phyloP scores from a whole-genome alignment of 2,113 vertebrate species.

The Colinus virginianus region DNA sequence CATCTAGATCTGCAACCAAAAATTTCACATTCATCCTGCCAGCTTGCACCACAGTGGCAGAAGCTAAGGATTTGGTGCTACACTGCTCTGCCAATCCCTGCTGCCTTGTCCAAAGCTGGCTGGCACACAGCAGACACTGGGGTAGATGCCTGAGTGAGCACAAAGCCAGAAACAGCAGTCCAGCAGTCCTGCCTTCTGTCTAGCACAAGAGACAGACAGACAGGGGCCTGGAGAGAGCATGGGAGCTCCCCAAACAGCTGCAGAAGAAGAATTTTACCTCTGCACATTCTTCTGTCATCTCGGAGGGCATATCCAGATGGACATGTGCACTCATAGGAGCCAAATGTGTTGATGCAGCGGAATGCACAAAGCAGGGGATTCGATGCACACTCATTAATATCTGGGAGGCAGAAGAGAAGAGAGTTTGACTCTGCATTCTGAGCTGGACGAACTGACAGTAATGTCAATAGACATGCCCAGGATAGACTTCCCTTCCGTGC shows the following conservation, averaged over 20 bases:
- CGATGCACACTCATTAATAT: slow-evolving; percentile 91
- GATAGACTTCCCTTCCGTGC: fast-evolving
- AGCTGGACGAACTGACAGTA: background rate
- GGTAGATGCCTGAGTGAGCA: background rate
- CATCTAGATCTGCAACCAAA: slow-evolving; percentile 86
- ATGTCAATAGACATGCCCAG: fast-evolving
- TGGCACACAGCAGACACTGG: background rate
- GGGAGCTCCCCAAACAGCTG: background rate
- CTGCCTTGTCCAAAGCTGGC: background rate
- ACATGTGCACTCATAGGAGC: slow-evolving; percentile 93
- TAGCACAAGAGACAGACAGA: background rate
- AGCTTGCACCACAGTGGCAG: background rate
- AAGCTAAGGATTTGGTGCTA: fast-evolving
- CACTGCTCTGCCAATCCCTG: fast-evolving
- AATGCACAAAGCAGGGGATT: slow-evolving; percentile 95
- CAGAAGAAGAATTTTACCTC: slow-evolving; percentile 79
- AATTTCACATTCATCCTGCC: background rate
- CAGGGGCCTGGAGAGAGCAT: fast-evolving
- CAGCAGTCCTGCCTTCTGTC: background rate
- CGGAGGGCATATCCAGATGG: slow-evolving; percentile 89
- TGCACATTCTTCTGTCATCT: slow-evolving; percentile 92
- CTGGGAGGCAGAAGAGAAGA: slow-evolving; percentile 63
- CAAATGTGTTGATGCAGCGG: slow-evolving; percentile 93
- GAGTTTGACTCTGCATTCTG: background rate
- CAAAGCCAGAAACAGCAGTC: background rate